Conservation (phyloP, 2,113 vertebrate genomes). For the Labrus mixtus region DNA sequence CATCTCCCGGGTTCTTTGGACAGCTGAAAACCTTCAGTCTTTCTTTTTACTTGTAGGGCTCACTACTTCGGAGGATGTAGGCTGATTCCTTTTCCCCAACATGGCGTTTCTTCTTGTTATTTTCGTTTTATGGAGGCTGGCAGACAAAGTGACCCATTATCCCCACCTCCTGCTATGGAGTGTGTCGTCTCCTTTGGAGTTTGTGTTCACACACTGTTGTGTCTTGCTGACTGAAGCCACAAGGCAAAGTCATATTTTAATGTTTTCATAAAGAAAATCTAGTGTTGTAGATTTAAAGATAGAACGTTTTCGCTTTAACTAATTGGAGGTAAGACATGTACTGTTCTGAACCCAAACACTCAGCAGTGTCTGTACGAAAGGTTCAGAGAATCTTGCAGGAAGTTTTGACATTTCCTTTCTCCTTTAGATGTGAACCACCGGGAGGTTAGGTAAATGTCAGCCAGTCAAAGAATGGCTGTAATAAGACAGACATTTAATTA, state of each 20-base stretch:
- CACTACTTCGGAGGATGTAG: neutral
- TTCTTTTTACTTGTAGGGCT: neutral
- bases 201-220: too few relatives aligned
- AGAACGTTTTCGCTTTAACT: neutral
- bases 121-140: neutral
- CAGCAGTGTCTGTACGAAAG: neutral
- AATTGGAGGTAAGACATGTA: neutral
- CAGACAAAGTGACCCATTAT: neutral
- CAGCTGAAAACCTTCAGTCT: neutral
- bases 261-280: too few relatives aligned
- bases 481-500: neutral
- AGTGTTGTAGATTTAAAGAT: too few relatives aligned
- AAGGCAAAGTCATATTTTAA: too few relatives aligned
- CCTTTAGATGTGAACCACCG: neutral
- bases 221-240: neutral
- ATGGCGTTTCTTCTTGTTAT: neutral
- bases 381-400: neutral
- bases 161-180: neutral
- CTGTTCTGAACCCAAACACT: neutral
- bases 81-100: too few relatives aligned
- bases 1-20: neutral
- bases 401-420: neutral
- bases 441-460: slow-evolving; percentile 9
- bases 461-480: neutral
- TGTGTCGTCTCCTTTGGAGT: neutral